phyloP scores from a whole-genome alignment of 37 sponge, comb jelly and placozoan species.

The Chondrosia reniformis region DNA sequence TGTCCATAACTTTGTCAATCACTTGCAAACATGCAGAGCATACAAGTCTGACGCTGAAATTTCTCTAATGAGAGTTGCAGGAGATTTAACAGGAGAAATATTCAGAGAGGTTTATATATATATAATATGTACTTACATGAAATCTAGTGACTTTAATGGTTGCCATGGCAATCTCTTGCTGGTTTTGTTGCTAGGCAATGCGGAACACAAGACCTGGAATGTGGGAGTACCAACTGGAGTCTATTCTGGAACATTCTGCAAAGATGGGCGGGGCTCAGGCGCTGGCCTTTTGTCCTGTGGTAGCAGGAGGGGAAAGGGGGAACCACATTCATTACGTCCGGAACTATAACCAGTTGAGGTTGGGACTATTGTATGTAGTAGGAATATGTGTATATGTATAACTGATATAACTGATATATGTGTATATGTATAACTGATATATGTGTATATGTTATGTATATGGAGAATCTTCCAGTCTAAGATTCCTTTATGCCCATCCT shows the following conservation, averaged over 20 bases:
- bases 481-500: too few relatives aligned
- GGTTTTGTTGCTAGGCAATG: constrained; percentile 37
- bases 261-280: constrained; percentile 68
- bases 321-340: constrained; percentile 70
- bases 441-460: too few relatives aligned
- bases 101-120: constrained; percentile 39
- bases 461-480: too few relatives aligned
- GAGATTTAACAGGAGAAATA: constrained; percentile 42
- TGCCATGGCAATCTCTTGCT: too few relatives aligned
- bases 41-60: constrained; percentile 57
- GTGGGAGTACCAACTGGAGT: constrained; percentile 63
- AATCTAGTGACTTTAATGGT: too few relatives aligned
- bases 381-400: too few relatives aligned
- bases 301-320: constrained; percentile 72
- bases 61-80: constrained; percentile 48
- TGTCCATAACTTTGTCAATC: constrained; percentile 33
- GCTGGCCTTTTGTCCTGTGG: constrained; percentile 80
- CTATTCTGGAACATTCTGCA: constrained; percentile 58
- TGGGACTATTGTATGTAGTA: too few relatives aligned
- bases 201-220: constrained; percentile 30
- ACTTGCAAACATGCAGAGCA: constrained; percentile 33
- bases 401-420: too few relatives aligned
- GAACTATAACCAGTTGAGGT: constrained; percentile 49
- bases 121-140: background rate
- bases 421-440: too few relatives aligned